Base-by-base conservation (phyloP, 2,113 vertebrate species). In the Fregata magnificens region DNA sequence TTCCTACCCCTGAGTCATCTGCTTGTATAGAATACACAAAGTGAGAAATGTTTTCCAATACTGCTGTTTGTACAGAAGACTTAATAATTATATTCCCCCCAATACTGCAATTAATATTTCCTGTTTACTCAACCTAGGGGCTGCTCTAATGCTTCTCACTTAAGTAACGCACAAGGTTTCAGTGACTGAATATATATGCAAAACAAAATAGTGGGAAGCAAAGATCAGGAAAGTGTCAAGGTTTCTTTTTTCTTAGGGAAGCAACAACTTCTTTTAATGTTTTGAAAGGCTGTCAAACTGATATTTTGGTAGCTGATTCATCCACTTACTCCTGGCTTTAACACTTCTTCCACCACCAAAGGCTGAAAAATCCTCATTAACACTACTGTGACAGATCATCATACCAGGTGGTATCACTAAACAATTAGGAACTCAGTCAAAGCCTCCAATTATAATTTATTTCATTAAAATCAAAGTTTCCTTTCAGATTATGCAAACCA, bases 281-380 rank as follows among this genome's bases (percentile, higher is more conserved):
- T 88, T 90, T 62, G 44, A 89, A 94, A 71, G 22, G 32, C 49
- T 82, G 56, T 86, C 80, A 81, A 73, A 62, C 26, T 73, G 44
- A 26, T 76, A 65, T 76, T 94, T 90, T 73, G 44, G 32, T 16
- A 70, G 44, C 36, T 73, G 67, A 79, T 86, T 93, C 47, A 80
- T 53, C 20, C 18, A 38, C 38, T 70, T 34, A 47, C 81, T 90
- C 12, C 13, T 77, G 28, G 17, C n/a, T 93, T 89, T 85, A 89
- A 72, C 73, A 82, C 29, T 76, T 91, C 19, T 83, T 94, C 84
- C 53, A 81, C 67, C 69, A 82, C 20, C n/a, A 88, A 65, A 85
- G 20, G 21, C n/a, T 84, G 32, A 88, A 94, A 91, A 76, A 66
- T 87, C 50, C 70, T 90, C 62, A 90, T 91, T 96, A 91, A 82